phyloP scores from a whole-genome alignment of 2,113 vertebrate species.

The Ictalurus punctatus region DNA sequence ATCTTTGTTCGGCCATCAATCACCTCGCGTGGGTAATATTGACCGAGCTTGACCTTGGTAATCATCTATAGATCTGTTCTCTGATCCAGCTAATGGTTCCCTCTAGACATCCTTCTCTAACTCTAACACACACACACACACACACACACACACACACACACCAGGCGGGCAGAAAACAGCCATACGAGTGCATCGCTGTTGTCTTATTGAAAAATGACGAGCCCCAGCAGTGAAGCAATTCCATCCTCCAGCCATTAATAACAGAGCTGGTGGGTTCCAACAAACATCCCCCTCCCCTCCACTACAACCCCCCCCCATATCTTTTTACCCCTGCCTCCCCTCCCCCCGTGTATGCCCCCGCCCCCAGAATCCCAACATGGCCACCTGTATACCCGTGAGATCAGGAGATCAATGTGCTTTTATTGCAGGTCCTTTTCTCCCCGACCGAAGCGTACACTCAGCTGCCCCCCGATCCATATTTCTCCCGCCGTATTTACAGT shows the following conservation, averaged over 20 bases:
- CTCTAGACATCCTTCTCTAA: slow-evolving; percentile 23
- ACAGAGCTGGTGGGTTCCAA: slow-evolving; percentile 65
- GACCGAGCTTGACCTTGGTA: slow-evolving; percentile 46
- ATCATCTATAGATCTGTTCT: slow-evolving; percentile 44
- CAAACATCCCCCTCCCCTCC: slow-evolving; percentile 34
- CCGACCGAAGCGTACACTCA: slow-evolving; percentile 64
- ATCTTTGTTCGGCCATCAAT: slow-evolving; percentile 26
- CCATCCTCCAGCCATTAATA: slow-evolving; percentile 66
- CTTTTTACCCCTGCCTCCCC: no score
- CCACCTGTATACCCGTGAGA: slow-evolving; percentile 62
- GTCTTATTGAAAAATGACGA: slow-evolving; percentile 66
- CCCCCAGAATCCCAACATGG: slow-evolving; percentile 52
- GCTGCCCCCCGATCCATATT: slow-evolving; percentile 69
- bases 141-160: slow-evolving; percentile 27
- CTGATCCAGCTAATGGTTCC: slow-evolving; percentile 34
- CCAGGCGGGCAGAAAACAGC: slow-evolving; percentile 28
- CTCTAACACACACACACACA: slow-evolving; percentile 1
- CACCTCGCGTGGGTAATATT: slow-evolving; percentile 23
- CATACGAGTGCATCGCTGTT: slow-evolving; percentile 41
- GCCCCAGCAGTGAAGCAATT: slow-evolving; percentile 66
- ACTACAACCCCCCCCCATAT: no score
- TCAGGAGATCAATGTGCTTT: slow-evolving; percentile 72
- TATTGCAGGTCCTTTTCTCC: slow-evolving; percentile 58
- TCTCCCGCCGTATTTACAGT: slow-evolving; percentile 76
- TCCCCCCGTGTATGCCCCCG: slow-evolving; percentile 47